Evolutionary conservation across 2,797 vertebrate genomes (phyloP), one percentile per base, ranked within the genome.

Genomic region (Urophycis tenuis): DNA sequence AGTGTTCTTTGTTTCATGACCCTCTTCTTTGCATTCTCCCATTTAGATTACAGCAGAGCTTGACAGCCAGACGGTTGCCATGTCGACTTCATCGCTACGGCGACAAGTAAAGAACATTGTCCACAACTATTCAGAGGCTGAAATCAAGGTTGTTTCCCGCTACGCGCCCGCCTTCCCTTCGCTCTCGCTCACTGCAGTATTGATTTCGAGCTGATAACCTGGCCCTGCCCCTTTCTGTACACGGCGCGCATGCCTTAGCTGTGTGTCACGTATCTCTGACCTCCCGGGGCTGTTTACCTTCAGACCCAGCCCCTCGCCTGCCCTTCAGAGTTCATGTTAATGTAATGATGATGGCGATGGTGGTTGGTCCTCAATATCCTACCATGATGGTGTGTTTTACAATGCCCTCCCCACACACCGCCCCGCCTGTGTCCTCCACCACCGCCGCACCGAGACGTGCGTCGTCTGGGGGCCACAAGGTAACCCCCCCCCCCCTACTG

Each of bases 21-120:
- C 88, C 84, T 83, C 30, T 72, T 75, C 77, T 75, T 79, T 22
- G 76, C 74, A 53, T 67, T 86, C 77, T 80, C 35, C 75, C 74
- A 15, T 81, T 88, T 81, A 94, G 92, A 91, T 92, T 90, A 83
- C 82, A 85, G 83, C 81, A 82, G 86, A 90, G 88, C 85, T 90
- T 75, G 83, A 91, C 85, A 89, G 89, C 85, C 89, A 91, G 88
- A 88, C 91, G 87, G 92, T 94, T 94, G 93, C 92, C 93, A 97
- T 97, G 96, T 96, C 95, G 90, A 97, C 96, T 87, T 97, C 96
- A 80, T 97, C 96, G 53, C 91, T 97, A 85, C 93, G 95, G 87
- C 95, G 96, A 84, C 96, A 97, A 94, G 94, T 97, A 91, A 97
- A 97, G 89, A 97, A 97, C 89, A 97, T 97, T 34, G 96, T 97